phyloP scores from a whole-genome alignment of 2,888 invertebrate genomes.

The Busseola fusca region DNA sequence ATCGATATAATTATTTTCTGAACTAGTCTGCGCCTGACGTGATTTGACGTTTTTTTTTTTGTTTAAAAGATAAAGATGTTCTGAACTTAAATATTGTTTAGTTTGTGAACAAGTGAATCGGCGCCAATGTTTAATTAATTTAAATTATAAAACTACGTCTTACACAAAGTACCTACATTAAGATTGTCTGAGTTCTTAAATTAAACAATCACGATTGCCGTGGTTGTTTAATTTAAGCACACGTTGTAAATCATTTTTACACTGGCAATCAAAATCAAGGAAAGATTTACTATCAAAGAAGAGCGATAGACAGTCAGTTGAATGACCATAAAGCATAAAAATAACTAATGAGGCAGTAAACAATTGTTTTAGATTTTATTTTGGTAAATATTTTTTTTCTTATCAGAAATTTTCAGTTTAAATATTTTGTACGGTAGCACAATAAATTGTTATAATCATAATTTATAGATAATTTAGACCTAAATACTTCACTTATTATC shows the following conservation, averaged over 20 bases:
- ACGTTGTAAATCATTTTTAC: slow-evolving; percentile 19
- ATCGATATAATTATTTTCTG: no score
- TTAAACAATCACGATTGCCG: slow-evolving; percentile 23
- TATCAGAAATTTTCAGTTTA: not conserved
- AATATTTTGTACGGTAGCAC: not conserved
- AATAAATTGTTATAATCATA: not conserved
- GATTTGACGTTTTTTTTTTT: no score
- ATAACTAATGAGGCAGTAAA: slow-evolving; percentile 16
- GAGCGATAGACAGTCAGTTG: slow-evolving; percentile 18
- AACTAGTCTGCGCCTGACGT: not conserved
- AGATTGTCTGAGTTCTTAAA: slow-evolving; percentile 18
- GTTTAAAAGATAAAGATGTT: no score
- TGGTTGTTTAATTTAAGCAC: not conserved
- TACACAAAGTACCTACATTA: not conserved
- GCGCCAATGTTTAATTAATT: slow-evolving; percentile 9
- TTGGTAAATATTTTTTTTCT: not conserved
- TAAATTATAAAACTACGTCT: not conserved
- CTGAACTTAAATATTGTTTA: not conserved
- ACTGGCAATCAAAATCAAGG: slow-evolving; percentile 10
- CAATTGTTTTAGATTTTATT: not conserved
- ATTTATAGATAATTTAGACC: not conserved
- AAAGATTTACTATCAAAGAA: slow-evolving; percentile 21
- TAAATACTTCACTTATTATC: not conserved
- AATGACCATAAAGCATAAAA: slow-evolving; percentile 23
- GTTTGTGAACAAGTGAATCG: not conserved